These are phyloP conservation scores for Zootoca vivipara DNA, from an alignment of 2,113 vertebrate genomes.

Conservation along the genomic window DNA sequence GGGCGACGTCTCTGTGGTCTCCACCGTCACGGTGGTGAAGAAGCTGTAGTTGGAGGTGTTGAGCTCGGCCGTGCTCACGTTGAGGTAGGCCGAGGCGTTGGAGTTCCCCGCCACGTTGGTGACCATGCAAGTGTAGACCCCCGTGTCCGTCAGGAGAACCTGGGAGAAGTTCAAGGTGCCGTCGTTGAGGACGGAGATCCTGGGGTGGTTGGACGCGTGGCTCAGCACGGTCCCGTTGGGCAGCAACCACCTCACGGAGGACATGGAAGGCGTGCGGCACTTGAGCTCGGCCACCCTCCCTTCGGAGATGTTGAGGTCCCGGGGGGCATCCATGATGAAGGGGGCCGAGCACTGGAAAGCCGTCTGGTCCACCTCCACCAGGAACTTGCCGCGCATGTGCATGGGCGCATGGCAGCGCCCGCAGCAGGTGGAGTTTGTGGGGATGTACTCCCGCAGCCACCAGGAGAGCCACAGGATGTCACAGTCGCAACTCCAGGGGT, in stretches of 20 bases:
- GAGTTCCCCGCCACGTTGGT: constrained; percentile 97
- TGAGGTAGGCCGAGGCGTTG: constrained; percentile 96
- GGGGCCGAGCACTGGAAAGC: constrained; percentile 95
- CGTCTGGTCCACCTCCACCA: constrained; percentile 95
- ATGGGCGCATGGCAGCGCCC: constrained; percentile 92
- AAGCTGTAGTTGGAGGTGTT: constrained; percentile 98
- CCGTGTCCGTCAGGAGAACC: constrained; percentile 89
- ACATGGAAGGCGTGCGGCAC: constrained; percentile 94
- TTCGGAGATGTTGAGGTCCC: constrained; percentile 94
- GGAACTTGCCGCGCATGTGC: constrained; percentile 90
- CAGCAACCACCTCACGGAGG: constrained; percentile 93
- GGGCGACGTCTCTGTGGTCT: constrained; percentile 88
- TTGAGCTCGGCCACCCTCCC: constrained; percentile 92
- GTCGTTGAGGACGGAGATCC: constrained; percentile 92
- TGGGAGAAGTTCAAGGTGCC: constrained; percentile 96
- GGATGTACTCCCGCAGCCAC: constrained; percentile 97
- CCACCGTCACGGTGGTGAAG: constrained; percentile 96
- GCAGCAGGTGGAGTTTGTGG: constrained; percentile 97
- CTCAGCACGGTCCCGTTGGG: constrained; percentile 94
- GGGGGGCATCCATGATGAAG: constrained; percentile 93
- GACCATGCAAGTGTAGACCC: constrained; percentile 97
- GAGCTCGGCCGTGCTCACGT: constrained; percentile 94
- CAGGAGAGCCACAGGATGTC: constrained; percentile 96
- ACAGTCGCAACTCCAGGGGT: constrained; percentile 97
- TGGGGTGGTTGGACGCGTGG: constrained; percentile 91